phyloP scores from a whole-genome alignment of 2,888 invertebrate species.

The Caenorhabditis auriculariae region DNA sequence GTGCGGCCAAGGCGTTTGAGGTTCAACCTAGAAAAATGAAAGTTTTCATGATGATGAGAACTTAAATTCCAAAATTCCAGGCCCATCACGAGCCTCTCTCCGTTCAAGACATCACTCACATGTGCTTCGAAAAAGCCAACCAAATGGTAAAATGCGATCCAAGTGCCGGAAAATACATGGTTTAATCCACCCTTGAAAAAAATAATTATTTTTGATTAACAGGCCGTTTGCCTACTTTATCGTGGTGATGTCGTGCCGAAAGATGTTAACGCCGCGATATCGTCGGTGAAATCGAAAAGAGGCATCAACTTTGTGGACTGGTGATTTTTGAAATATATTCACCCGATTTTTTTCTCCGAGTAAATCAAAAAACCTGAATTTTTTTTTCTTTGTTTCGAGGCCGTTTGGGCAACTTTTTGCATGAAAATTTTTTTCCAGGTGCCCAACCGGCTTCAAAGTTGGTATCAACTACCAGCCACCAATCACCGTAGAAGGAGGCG shows the following conservation, averaged over 20 bases:
- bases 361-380: slow-evolving; percentile 8
- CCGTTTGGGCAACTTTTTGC: no score
- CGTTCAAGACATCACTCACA: slow-evolving; percentile 75
- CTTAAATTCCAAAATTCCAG: slow-evolving; percentile 4
- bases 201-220: slow-evolving; percentile 16
- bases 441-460: slow-evolving; percentile 77
- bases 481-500: slow-evolving; percentile 85
- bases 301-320: slow-evolving; percentile 73
- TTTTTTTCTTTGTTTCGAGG: no score
- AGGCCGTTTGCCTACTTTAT: slow-evolving; percentile 94
- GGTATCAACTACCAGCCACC: slow-evolving; percentile 69
- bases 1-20: no score
- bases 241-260: slow-evolving; percentile 88
- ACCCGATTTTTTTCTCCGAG: neutral
- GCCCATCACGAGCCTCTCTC: slow-evolving; percentile 52
- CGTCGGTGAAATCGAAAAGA: slow-evolving; percentile 57
- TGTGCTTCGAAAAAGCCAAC: slow-evolving; percentile 77
- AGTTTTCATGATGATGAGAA: neutral
- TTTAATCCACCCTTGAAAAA: neutral
- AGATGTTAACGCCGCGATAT: slow-evolving; percentile 57
- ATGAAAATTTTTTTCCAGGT: slow-evolving; percentile 64
- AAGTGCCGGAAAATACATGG: slow-evolving; percentile 60
- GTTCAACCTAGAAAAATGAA: no score
- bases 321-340: slow-evolving; percentile 12
- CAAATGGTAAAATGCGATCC: slow-evolving; percentile 82